These are phyloP conservation scores for Xanthia togata DNA, from an alignment of 2,888 invertebrate species.

Conservation along the genomic window DNA sequence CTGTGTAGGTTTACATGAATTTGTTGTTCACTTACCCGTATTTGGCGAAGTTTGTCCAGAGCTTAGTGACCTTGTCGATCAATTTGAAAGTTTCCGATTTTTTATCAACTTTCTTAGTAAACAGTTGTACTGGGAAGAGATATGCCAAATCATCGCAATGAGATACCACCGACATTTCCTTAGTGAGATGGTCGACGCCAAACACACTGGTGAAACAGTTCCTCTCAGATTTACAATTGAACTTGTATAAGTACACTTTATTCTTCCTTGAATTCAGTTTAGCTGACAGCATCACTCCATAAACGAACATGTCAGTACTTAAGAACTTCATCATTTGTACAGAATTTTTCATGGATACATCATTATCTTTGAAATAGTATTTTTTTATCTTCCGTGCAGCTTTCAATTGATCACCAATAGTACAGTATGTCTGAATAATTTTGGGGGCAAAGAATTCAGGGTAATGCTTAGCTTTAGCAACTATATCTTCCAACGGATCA, in stretches of 20 bases:
- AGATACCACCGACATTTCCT: constrained; percentile 64
- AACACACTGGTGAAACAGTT: constrained; percentile 70
- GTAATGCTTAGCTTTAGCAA: constrained; percentile 70
- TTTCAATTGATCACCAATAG: constrained; percentile 71
- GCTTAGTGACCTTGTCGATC: constrained; percentile 74
- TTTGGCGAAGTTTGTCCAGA: constrained; percentile 85
- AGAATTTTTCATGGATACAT: constrained; percentile 66
- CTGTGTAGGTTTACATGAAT: background rate
- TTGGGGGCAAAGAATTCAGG: constrained; percentile 76
- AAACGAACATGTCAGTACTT: constrained; percentile 69
- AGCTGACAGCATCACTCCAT: constrained; percentile 68
- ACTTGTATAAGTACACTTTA: constrained; percentile 77
- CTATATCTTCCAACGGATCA: constrained; percentile 59
- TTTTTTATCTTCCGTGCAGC: constrained; percentile 72
- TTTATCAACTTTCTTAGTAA: constrained; percentile 65
- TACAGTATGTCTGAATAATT: constrained; percentile 67
- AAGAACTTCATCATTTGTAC: constrained; percentile 67
- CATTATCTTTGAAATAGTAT: constrained; percentile 72
- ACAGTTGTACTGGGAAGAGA: constrained; percentile 70
- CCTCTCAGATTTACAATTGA: constrained; percentile 76
- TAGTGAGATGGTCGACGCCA: constrained; percentile 54
- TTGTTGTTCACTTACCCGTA: constrained; percentile 74
- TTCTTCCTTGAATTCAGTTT: constrained; percentile 70
- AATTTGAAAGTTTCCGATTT: constrained; percentile 71
- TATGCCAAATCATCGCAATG: constrained; percentile 79